These are phyloP conservation scores for Micromys minutus DNA, from an alignment of 2,113 vertebrate species.

Conservation along the genomic window DNA sequence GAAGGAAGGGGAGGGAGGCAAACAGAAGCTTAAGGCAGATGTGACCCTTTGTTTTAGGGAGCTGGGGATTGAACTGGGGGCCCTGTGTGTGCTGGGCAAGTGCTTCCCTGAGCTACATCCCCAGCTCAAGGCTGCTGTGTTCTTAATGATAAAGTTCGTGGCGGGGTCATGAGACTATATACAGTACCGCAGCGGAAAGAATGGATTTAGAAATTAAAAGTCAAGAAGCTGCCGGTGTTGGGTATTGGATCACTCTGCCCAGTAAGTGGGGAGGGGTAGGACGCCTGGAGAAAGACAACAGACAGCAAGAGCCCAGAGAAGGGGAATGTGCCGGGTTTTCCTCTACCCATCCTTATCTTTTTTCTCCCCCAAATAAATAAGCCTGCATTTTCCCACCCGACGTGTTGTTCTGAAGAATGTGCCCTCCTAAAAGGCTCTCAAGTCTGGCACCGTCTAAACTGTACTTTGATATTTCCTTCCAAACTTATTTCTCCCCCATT, in stretches of 20 bases:
- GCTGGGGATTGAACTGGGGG: neutral
- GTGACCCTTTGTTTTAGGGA: neutral
- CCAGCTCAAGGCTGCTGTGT: neutral
- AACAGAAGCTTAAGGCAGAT: too few relatives aligned
- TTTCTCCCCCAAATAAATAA: slow-evolving; percentile 12
- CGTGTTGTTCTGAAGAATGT: neutral
- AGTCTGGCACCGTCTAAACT: neutral
- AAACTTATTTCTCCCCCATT: slow-evolving; percentile 6
- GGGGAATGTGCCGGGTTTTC: neutral
- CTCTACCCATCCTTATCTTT: neutral
- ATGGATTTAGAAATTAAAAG: slow-evolving; percentile 35
- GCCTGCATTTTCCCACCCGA: neutral
- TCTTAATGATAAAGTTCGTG: neutral
- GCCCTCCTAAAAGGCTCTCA: neutral
- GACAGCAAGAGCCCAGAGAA: neutral
- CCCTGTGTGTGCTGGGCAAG: neutral
- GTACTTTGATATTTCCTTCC: neutral
- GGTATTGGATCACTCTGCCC: neutral
- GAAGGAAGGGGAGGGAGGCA: neutral
- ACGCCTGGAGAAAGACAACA: neutral
- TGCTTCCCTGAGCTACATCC: neutral
- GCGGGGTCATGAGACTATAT: neutral
- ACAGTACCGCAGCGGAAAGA: neutral
- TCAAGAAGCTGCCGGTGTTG: neutral
- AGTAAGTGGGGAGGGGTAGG: neutral